phyloP scores from a whole-genome alignment of 2,113 vertebrate genomes.

The Diglossa brunneiventris region DNA sequence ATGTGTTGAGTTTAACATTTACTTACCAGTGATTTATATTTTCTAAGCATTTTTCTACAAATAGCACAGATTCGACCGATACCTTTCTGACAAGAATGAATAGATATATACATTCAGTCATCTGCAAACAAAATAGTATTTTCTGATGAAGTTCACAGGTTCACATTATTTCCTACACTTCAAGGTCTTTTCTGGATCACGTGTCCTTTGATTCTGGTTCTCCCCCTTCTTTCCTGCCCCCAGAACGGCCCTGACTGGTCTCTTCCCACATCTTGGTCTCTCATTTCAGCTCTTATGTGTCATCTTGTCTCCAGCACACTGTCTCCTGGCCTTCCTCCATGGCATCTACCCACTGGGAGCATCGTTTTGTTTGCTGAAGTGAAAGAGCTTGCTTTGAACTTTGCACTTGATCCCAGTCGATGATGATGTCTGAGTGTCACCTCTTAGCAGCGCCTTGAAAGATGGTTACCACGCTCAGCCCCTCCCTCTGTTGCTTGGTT shows the following conservation, averaged over 20 bases:
- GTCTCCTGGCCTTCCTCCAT: background rate
- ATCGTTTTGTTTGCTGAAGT: background rate
- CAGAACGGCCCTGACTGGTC: background rate
- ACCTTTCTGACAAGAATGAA: background rate
- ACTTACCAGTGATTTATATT: background rate
- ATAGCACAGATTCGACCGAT: background rate
- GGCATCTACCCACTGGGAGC: background rate
- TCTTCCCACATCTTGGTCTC: background rate
- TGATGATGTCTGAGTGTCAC: background rate
- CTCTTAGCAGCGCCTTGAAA: background rate
- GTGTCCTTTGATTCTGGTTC: background rate
- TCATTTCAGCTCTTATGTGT: background rate
- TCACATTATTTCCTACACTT: background rate
- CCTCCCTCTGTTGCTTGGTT: background rate
- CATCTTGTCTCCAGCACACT: background rate
- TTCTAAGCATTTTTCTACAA: background rate
- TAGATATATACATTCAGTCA: background rate
- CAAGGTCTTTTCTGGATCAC: background rate
- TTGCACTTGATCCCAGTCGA: background rate
- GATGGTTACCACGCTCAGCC: background rate
- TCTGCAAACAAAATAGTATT: background rate
- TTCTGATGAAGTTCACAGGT: background rate
- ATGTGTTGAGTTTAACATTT: background rate
- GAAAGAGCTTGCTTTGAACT: background rate
- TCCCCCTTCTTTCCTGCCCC: background rate